Evolutionary conservation across 2,888 invertebrate genomes (phyloP), one percentile per base, ranked within the genome.

Genomic region (Steinernema hermaphroditum): DNA sequence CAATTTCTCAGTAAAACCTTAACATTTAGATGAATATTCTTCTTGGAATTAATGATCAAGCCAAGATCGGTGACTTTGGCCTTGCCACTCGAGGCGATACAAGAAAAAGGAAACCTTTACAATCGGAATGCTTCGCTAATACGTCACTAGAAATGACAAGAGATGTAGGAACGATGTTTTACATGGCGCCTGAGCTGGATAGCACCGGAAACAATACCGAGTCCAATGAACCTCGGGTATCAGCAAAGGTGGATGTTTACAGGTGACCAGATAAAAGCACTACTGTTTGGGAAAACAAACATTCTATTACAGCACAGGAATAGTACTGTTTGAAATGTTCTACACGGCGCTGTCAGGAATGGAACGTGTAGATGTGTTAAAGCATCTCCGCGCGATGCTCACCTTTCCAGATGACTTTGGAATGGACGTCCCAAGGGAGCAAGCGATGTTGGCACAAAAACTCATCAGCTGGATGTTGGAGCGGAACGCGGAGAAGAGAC

Each of bases 1-100:
- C 41, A 37, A 69, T 19, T 44, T 46, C 27, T 44, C 6, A 16
- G n/a, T 37, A 37, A 12, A 37, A 37, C 37, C 37, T 8, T 14
- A 0, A 43, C 22, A 44, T 72, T 12, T 57, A 78, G 73, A 94
- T 92, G 0, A 97, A 97, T 86, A 94, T 97, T 85, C 96, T 97
- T 88, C 90, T 98, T 86, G 96, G 96, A 87, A 92, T 92, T 0
- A 83, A 88, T 74, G 95, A 96, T 88, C 94, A 94, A 87, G 94
- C 94, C 0, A 97, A 97, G 90, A 97, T 97, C 78, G 97, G 96
- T 14, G 97, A 97, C 88, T 97, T 97, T 88, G 97, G 97, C 16
- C 89, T 97, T 1, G 96, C 97, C 0, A 84, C 84, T 0, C 44
- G 75, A 14, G 78, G 77, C 12, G 70, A 76, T 4, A 29, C 76